Percentiles rank a stretch among this genome's conserved stretches.
phyloP scores from a whole-genome alignment of 2,113 vertebrate species.

The Chlorodrepanis virens region DNA sequence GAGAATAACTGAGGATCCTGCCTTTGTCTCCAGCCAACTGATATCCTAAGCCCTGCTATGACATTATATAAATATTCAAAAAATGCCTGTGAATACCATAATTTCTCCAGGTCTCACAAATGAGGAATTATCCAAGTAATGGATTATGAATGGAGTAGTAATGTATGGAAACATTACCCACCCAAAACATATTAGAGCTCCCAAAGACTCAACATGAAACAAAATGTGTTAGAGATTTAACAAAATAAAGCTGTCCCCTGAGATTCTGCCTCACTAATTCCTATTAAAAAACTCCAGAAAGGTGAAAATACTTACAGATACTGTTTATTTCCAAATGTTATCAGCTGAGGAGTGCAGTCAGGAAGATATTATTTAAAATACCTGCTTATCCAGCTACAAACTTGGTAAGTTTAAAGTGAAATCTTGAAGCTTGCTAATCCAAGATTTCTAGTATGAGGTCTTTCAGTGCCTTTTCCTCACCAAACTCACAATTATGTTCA shows the following conservation, averaged over 20 bases:
- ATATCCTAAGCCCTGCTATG: conserved; percentile 28
- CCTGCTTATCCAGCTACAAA: neutral
- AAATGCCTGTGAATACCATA: conserved; percentile 53
- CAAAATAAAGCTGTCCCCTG: conserved; percentile 14
- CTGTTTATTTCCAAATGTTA: neutral
- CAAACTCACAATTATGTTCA: accelerated
- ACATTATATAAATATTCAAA: conserved; percentile 60
- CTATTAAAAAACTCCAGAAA: neutral
- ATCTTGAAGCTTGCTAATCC: neutral
- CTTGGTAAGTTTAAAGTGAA: neutral
- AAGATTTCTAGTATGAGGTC: neutral
- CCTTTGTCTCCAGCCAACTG: conserved; percentile 50
- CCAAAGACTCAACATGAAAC: conserved; percentile 48
- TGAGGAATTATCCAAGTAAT: conserved; percentile 67
- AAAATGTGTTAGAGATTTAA: conserved; percentile 19
- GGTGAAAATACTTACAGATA: neutral
- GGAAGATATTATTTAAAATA: neutral
- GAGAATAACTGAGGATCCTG: conserved; percentile 33
- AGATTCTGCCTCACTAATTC: neutral
- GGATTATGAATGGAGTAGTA: conserved; percentile 61
- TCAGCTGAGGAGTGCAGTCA: neutral
- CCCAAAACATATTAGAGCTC: conserved; percentile 21
- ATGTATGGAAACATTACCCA: conserved; percentile 47
- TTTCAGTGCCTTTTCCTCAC: neutral
- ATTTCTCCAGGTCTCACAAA: conserved; percentile 60